Conservation (phyloP, 2,888 invertebrate species). For the Drosophila hamatofila region DNA sequence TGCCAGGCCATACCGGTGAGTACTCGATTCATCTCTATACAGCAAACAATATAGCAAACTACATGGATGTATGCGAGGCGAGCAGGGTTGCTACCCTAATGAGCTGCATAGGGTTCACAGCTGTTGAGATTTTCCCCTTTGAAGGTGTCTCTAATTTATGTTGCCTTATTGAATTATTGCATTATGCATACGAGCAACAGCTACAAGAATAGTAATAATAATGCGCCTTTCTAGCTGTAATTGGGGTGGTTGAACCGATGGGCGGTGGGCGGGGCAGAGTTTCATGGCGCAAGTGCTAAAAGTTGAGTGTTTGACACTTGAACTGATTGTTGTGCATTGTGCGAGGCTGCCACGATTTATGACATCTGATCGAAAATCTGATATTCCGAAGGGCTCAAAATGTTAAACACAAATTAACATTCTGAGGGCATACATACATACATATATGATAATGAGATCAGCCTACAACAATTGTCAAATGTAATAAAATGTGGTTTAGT, state of each 20-base stretch:
- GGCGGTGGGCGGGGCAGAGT: constrained; percentile 33
- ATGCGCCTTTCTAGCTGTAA: constrained; percentile 25
- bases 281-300: constrained; percentile 29
- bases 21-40: constrained; percentile 21
- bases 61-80: neutral
- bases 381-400: neutral
- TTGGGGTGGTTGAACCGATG: constrained; percentile 28
- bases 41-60: too few relatives aligned
- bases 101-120: constrained; percentile 46
- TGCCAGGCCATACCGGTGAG: constrained; percentile 85
- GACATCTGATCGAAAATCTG: constrained; percentile 20
- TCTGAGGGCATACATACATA: too few relatives aligned
- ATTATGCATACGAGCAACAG: constrained; percentile 46
- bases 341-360: constrained; percentile 7
- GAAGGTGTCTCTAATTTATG: constrained; percentile 70
- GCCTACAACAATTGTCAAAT: neutral
- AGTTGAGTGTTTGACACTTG: constrained; percentile 56
- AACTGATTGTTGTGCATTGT: constrained; percentile 63
- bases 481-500: neutral
- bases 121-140: constrained; percentile 59
- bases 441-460: constrained; percentile 8
- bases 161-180: constrained; percentile 75
- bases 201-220: constrained; percentile 49
- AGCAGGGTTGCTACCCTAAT: constrained; percentile 65
- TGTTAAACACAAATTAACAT: constrained; percentile 12